Conservation (phyloP, 2,113 vertebrate species). For the Mixornis gularis region DNA sequence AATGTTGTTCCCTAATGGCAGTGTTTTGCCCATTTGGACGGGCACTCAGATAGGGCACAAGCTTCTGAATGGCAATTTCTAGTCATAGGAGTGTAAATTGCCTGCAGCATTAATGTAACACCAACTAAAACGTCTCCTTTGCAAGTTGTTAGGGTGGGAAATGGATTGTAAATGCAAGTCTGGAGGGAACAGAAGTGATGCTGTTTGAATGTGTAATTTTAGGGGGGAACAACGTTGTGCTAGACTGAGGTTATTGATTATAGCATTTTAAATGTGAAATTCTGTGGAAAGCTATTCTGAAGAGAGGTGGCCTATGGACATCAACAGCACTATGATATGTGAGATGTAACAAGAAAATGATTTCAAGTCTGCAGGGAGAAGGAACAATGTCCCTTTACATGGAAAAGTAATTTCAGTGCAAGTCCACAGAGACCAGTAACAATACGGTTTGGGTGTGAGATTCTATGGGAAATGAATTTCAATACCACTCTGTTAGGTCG, state of each 20-base stretch:
- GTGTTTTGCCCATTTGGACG: background rate
- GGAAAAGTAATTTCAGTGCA: constrained; percentile 18
- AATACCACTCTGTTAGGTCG: background rate
- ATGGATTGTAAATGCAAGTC: background rate
- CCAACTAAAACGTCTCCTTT: background rate
- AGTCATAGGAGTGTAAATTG: background rate
- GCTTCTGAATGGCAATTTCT: background rate
- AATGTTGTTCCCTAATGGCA: background rate
- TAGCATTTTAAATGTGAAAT: background rate
- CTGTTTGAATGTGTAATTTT: constrained; percentile 1
- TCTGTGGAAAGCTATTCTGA: background rate
- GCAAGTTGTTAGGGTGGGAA: background rate
- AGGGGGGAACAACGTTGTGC: background rate
- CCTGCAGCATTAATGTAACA: background rate
- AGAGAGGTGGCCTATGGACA: background rate
- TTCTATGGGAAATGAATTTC: constrained; percentile 18
- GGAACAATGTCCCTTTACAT: background rate
- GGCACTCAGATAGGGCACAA: background rate
- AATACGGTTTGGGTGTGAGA: constrained; percentile 28
- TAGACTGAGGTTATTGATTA: background rate
- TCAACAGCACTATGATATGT: background rate
- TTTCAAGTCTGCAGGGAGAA: constrained; percentile 26
- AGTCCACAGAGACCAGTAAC: constrained; percentile 23
- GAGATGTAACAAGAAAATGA: constrained; percentile 21
- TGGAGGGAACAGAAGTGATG: background rate